Conservation (phyloP, 1,140 invertebrate species). For the Achroia grisella region DNA sequence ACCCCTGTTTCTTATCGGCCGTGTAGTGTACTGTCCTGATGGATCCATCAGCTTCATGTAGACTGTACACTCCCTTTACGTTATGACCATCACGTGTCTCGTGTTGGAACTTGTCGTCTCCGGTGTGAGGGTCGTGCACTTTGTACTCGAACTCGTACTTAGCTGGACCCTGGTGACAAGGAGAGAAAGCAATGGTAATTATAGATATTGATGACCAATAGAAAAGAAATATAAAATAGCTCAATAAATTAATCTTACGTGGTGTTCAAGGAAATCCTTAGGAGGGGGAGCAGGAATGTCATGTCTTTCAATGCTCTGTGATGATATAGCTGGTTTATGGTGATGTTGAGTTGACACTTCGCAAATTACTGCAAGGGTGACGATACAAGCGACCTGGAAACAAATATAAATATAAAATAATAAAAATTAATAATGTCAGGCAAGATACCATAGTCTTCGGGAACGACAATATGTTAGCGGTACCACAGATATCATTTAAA, state of each 20-base stretch:
- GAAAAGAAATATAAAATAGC: neutral
- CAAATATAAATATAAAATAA: too few relatives aligned
- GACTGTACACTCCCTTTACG: constrained; percentile 28
- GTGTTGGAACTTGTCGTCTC: constrained; percentile 16
- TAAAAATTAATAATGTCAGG: too few relatives aligned
- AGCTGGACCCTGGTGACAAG: constrained; percentile 15
- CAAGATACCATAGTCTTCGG: too few relatives aligned
- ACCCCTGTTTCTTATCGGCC: constrained; percentile 21
- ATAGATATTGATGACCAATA: neutral
- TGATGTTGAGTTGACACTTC: constrained; percentile 1
- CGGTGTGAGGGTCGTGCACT: constrained; percentile 48
- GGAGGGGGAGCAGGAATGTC: constrained; percentile 19
- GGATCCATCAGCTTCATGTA: constrained; percentile 38
- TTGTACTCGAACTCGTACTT: constrained; percentile 51
- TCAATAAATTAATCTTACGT: constrained; percentile 9
- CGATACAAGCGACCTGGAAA: too few relatives aligned
- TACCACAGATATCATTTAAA: too few relatives aligned
- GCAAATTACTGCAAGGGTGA: neutral
- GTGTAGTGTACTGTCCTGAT: constrained; percentile 36
- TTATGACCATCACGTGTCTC: constrained; percentile 13
- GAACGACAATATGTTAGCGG: too few relatives aligned
- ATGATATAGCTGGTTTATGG: constrained; percentile 14
- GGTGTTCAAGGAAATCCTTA: constrained; percentile 10
- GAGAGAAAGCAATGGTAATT: neutral
- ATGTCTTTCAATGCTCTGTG: constrained; percentile 17